phyloP scores from a whole-genome alignment of 2,888 invertebrate species.

The Zaprionus lineosus region DNA sequence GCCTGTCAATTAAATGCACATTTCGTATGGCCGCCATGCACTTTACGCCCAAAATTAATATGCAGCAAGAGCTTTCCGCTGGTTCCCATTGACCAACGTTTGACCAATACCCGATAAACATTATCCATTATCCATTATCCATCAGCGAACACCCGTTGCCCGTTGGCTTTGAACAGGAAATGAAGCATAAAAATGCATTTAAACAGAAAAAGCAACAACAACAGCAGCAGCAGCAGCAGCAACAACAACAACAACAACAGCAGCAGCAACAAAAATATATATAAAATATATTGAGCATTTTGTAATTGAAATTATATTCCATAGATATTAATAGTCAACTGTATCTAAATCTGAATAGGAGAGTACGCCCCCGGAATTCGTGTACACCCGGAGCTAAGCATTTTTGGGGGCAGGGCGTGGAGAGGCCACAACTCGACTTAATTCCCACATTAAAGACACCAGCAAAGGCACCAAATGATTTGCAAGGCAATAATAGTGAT shows the following conservation, averaged over 20 bases:
- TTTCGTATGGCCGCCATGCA: constrained; percentile 76
- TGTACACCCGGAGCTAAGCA: constrained; percentile 36
- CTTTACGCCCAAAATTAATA: constrained; percentile 69
- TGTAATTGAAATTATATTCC: constrained; percentile 65
- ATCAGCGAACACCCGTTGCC: not conserved
- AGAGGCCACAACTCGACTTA: constrained; percentile 43
- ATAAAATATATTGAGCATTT: constrained; percentile 49
- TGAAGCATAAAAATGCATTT: constrained; percentile 72
- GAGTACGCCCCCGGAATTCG: constrained; percentile 26
- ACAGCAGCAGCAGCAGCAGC: no score
- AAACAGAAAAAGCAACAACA: no score
- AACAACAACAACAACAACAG: no score
- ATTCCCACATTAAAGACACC: constrained; percentile 67
- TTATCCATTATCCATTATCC: constrained; percentile 5
- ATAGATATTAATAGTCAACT: constrained; percentile 69
- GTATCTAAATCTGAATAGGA: constrained; percentile 44
- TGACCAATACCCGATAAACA: constrained; percentile 31
- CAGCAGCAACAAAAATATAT: no score
- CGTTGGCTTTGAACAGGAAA: constrained; percentile 55
- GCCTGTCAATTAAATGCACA: constrained; percentile 72
- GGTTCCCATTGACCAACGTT: constrained; percentile 26
- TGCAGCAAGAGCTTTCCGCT: constrained; percentile 59
- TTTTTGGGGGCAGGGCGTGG: constrained; percentile 52
- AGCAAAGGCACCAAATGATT: constrained; percentile 34
- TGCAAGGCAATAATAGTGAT: constrained; percentile 48